phyloP scores from a whole-genome alignment of 2,113 vertebrate species.

The Emydura subglobosa region DNA sequence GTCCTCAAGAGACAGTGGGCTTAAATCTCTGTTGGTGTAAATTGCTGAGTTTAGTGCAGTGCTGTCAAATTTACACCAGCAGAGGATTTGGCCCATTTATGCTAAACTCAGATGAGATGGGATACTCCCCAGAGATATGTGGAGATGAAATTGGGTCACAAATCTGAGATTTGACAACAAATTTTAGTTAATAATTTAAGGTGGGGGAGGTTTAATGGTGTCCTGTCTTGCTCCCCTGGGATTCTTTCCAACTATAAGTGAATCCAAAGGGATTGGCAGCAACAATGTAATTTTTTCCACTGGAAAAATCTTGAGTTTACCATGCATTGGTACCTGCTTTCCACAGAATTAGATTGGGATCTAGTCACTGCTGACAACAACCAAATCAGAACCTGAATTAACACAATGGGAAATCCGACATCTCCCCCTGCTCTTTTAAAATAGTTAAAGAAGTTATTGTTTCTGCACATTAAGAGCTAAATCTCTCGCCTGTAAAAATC shows the following conservation, averaged over 20 bases:
- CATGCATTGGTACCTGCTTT: not conserved
- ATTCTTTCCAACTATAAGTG: not conserved
- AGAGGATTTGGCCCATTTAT: not conserved
- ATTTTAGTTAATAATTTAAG: not conserved
- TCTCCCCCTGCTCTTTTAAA: not conserved
- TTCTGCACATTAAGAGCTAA: not conserved
- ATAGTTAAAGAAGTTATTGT: not conserved
- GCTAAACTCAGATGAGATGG: not conserved
- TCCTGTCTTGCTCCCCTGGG: not conserved
- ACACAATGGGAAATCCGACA: not conserved
- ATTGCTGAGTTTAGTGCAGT: not conserved
- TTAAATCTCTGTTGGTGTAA: not conserved
- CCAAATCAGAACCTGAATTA: not conserved
- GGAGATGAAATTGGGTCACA: not conserved
- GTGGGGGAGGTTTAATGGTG: not conserved
- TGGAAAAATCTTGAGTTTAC: not conserved
- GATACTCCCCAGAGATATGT: not conserved
- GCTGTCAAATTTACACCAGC: not conserved
- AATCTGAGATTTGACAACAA: not conserved
- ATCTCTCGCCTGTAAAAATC: slow-evolving; percentile 25
- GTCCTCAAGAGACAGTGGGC: not conserved
- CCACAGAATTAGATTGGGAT: not conserved
- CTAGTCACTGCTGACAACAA: not conserved
- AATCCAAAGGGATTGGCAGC: not conserved
- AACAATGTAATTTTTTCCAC: not conserved